Percentiles rank a stretch among this genome's conserved stretches.
phyloP scores from a whole-genome alignment of 2,113 vertebrate genomes.

The Camelus dromedarius region DNA sequence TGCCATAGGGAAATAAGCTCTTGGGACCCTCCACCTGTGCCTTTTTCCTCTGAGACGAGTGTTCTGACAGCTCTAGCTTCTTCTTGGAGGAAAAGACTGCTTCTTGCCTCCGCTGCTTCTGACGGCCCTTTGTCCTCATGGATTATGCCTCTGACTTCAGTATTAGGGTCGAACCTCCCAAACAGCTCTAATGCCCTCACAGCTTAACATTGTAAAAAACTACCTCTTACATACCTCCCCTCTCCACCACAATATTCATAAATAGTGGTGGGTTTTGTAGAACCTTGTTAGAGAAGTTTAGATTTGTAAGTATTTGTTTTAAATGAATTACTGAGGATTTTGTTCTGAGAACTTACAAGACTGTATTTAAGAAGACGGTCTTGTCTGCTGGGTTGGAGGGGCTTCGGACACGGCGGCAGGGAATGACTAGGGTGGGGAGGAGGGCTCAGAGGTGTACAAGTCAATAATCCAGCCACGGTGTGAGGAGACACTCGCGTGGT shows the following conservation, averaged over 20 bases:
- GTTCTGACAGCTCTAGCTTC: background rate
- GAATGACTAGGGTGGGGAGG: background rate
- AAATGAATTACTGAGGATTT: background rate
- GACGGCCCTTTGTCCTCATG: background rate
- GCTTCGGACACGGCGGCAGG: background rate
- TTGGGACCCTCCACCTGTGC: background rate
- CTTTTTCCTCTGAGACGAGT: background rate
- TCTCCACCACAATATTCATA: background rate
- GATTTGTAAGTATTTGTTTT: background rate
- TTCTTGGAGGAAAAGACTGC: background rate
- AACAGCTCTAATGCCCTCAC: background rate
- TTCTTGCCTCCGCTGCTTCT: background rate
- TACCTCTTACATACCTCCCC: background rate
- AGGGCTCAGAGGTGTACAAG: background rate
- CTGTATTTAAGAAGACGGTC: background rate
- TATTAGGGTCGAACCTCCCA: background rate
- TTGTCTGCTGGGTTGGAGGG: background rate
- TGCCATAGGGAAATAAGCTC: too few species aligned
- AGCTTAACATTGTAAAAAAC: background rate
- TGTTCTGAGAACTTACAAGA: background rate
- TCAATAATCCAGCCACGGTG: background rate
- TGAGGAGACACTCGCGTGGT: background rate
- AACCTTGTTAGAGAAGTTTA: background rate
- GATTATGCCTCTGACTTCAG: background rate
- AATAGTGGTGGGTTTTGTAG: background rate